Conservation (phyloP, 2,888 invertebrate species). For the Julus scanicus region DNA sequence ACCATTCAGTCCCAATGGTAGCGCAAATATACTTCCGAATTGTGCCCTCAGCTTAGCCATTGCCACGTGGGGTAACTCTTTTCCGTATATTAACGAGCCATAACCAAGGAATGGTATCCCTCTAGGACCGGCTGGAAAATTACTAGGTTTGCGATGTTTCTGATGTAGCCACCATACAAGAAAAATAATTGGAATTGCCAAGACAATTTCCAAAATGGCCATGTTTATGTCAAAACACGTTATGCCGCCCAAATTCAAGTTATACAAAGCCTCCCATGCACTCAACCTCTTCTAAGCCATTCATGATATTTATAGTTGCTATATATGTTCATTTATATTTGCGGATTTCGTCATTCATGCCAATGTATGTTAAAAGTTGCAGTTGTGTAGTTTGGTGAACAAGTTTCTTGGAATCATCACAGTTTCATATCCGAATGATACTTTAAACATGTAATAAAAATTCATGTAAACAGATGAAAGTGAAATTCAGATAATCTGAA, state of each 20-base stretch:
- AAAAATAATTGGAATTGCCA: not conserved
- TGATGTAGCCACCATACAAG: slow-evolving; percentile 9
- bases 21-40: slow-evolving; percentile 85
- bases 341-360: not conserved
- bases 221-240: not conserved
- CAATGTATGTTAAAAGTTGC: slow-evolving; percentile 4
- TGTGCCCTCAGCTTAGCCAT: slow-evolving; percentile 80
- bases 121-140: slow-evolving; percentile 87
- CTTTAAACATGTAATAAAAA: not conserved
- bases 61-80: slow-evolving; percentile 78
- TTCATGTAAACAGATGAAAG: no score
- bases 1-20: slow-evolving; percentile 74
- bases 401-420: not conserved
- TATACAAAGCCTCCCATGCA: no score
- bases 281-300: no score
- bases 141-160: not conserved
- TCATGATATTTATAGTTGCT: not conserved
- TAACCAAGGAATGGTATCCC: slow-evolving; percentile 87
- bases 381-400: no score
- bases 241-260: not conserved
- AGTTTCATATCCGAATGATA: not conserved
- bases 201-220: slow-evolving; percentile 10
- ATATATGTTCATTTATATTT: not conserved
- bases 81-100: slow-evolving; percentile 77
- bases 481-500: no score